phyloP scores from a whole-genome alignment of 2,888 invertebrate genomes.

The Callimorpha dominula region DNA sequence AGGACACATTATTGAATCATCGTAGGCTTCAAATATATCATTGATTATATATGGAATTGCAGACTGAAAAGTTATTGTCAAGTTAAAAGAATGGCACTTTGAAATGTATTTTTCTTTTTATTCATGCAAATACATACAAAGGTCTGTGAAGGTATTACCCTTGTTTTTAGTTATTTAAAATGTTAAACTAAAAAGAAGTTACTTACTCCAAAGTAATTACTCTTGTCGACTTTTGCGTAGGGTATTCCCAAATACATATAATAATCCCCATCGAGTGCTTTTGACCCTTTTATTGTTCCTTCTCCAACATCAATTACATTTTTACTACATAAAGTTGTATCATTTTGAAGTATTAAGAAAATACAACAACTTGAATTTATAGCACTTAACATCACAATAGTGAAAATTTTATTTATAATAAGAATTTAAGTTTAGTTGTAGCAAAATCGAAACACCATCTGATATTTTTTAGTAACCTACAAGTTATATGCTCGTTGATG shows the following conservation, averaged over 20 bases:
- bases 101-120: not conserved
- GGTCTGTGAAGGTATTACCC: not conserved
- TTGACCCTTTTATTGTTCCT: constrained; percentile 19
- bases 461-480: not conserved
- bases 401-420: not conserved
- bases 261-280: constrained; percentile 17
- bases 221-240: constrained; percentile 12
- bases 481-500: not conserved
- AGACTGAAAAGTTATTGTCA: constrained; percentile 1
- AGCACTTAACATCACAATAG: not conserved
- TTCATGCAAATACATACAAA: not conserved
- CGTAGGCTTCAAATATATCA: constrained; percentile 22
- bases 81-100: not conserved
- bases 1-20: constrained; percentile 23
- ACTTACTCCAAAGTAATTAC: constrained; percentile 29
- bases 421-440: not conserved
- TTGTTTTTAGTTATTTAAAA: not conserved
- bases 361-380: not conserved
- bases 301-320: not conserved
- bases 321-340: not conserved
- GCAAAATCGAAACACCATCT: not conserved
- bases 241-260: constrained; percentile 26
- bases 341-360: not conserved
- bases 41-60: constrained; percentile 3
- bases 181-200: not conserved